A percentile compares a stretch with the other conserved stretches of the same genome.
Conservation (phyloP, 2,113 vertebrate genomes). For the Oryzias curvinotus region DNA sequence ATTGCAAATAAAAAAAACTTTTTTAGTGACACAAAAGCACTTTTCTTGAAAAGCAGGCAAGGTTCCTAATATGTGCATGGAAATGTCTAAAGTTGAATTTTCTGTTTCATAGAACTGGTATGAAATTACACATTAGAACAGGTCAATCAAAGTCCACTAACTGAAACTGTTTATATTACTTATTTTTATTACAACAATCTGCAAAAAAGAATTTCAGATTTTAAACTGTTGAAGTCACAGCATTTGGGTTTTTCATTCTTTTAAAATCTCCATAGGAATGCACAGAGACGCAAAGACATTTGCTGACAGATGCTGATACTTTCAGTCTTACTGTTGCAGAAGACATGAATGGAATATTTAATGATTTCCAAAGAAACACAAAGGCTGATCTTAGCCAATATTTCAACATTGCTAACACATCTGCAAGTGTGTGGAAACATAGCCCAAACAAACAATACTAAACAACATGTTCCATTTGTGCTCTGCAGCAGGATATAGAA, state of each 20-base stretch:
- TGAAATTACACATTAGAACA: no score
- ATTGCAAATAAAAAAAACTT: no score
- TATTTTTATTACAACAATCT: no score
- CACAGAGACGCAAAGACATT: neutral
- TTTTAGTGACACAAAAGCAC: no score
- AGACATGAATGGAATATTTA: constrained; percentile 56
- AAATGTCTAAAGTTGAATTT: no score
- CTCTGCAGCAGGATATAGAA: constrained; percentile 10
- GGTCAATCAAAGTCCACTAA: no score
- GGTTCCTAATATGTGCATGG: no score
- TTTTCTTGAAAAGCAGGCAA: no score
- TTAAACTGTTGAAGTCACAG: no score
- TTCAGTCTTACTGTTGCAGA: constrained; percentile 64
- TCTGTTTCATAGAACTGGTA: no score
- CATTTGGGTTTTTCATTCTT: neutral
- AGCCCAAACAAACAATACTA: constrained; percentile 28
- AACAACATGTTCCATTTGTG: constrained; percentile 35
- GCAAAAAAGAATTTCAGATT: no score
- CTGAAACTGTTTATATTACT: no score
- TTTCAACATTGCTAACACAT: constrained; percentile 48
- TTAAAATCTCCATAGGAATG: neutral
- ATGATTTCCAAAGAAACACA: constrained; percentile 58
- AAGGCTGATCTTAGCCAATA: constrained; percentile 20
- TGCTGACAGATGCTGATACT: constrained; percentile 32
- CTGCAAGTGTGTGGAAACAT: constrained; percentile 46